phyloP scores from a whole-genome alignment of 2,797 vertebrate genomes.

The Pseudotriccus pelzelni region DNA sequence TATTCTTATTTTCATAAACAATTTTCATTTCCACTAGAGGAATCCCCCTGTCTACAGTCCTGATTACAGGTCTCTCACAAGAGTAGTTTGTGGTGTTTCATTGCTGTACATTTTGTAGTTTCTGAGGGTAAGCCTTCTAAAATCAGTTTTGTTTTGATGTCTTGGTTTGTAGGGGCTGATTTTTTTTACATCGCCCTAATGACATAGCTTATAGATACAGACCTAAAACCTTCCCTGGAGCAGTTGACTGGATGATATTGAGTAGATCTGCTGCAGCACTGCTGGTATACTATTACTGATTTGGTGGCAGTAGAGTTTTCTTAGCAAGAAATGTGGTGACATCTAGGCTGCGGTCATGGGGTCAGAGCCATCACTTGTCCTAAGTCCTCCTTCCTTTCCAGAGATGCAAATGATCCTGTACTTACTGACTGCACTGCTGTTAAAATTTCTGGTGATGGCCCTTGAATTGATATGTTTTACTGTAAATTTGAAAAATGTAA shows the following conservation, averaged over 20 bases:
- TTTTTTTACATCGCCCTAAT: slow-evolving; percentile 46
- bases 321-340: slow-evolving; percentile 4
- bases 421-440: neutral
- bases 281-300: neutral
- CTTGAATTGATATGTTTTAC: neutral
- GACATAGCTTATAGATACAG: slow-evolving; percentile 29
- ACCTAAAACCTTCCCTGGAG: slow-evolving; percentile 48
- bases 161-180: neutral
- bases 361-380: neutral
- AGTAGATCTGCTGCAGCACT: slow-evolving; percentile 40
- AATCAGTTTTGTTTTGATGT: slow-evolving; percentile 23
- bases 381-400: neutral
- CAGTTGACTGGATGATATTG: neutral
- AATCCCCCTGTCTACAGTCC: neutral
- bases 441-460: neutral
- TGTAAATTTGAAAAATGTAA: neutral
- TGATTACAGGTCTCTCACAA: slow-evolving; percentile 7
- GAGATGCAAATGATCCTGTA: neutral
- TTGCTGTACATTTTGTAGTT: slow-evolving; percentile 19
- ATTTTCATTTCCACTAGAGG: slow-evolving; percentile 28
- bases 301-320: neutral
- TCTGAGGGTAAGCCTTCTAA: slow-evolving; percentile 37
- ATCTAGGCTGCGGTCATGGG: neutral
- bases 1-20: slow-evolving; percentile 46
- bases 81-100: slow-evolving; percentile 39